phyloP scores from a whole-genome alignment of 2,113 vertebrate species.

The Ursus arctos region DNA sequence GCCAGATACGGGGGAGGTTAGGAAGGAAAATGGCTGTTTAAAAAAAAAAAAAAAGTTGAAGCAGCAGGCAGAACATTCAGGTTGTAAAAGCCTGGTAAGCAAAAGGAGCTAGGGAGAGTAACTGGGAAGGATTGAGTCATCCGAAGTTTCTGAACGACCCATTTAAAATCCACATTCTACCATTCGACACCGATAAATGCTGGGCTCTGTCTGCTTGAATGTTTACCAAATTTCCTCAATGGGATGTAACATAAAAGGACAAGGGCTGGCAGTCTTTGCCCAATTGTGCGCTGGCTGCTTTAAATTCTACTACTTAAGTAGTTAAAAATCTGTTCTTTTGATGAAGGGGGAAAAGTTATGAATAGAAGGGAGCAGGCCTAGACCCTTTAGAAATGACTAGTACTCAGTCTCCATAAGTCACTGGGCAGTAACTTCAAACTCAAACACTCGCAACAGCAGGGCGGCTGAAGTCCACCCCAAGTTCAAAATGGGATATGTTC shows the following conservation, averaged over 20 bases:
- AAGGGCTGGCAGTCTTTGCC: slow-evolving; percentile 80
- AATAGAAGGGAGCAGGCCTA: slow-evolving; percentile 57
- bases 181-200: not conserved
- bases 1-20: not conserved
- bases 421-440: slow-evolving; percentile 49
- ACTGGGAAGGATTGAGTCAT: not conserved
- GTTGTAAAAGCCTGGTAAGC: slow-evolving; percentile 38
- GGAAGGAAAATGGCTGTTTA: not conserved
- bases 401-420: slow-evolving; percentile 41
- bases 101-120: not conserved
- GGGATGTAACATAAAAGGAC: slow-evolving; percentile 76
- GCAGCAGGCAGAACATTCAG: not conserved
- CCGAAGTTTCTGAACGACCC: slow-evolving; percentile 48
- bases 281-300: slow-evolving; percentile 74
- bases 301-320: slow-evolving; percentile 77
- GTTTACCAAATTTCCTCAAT: slow-evolving; percentile 71
- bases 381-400: slow-evolving; percentile 48
- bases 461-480: slow-evolving; percentile 75
- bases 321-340: slow-evolving; percentile 81
- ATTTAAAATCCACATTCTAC: slow-evolving; percentile 53
- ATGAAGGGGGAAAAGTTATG: slow-evolving; percentile 10
- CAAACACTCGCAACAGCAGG: slow-evolving; percentile 47
- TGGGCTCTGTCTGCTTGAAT: slow-evolving; percentile 50
- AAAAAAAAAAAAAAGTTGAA: not conserved
- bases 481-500: slow-evolving; percentile 90